Percentiles rank a stretch among this genome's conserved stretches.
phyloP scores from a whole-genome alignment of 2,797 vertebrate genomes.

The Pipistrellus nathusii region DNA sequence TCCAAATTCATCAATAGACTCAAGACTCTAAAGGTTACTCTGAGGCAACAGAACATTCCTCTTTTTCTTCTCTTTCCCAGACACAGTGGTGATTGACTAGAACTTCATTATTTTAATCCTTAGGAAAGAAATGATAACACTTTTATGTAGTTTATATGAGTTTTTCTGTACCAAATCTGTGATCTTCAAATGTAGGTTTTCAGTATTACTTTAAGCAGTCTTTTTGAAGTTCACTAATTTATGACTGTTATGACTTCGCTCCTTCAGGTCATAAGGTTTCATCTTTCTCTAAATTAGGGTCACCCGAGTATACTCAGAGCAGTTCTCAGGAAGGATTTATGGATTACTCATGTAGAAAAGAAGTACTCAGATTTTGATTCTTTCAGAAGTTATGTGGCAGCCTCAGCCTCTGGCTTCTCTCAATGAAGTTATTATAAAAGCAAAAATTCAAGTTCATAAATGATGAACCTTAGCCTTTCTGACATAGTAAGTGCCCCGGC shows the following conservation, averaged over 20 bases:
- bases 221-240: conserved; percentile 25
- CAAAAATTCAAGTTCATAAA: conserved; percentile 40
- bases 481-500: neutral
- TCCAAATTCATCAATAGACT: neutral
- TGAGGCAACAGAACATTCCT: neutral
- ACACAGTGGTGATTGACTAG: neutral
- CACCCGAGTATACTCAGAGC: neutral
- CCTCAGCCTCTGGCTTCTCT: neutral
- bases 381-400: neutral
- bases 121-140: neutral
- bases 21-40: neutral
- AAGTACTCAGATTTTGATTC: neutral
- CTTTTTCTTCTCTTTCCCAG: neutral
- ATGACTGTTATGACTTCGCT: neutral
- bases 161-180: neutral
- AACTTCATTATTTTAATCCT: neutral
- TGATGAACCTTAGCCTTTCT: neutral
- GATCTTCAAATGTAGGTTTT: conserved; percentile 36
- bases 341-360: neutral
- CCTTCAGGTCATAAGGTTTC: conserved; percentile 3
- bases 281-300: conserved; percentile 52
- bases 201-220: neutral
- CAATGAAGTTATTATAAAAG: neutral
- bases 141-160: neutral
- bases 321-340: neutral